phyloP scores from a whole-genome alignment of 2,888 invertebrate genomes.

The Papilio protenor region DNA sequence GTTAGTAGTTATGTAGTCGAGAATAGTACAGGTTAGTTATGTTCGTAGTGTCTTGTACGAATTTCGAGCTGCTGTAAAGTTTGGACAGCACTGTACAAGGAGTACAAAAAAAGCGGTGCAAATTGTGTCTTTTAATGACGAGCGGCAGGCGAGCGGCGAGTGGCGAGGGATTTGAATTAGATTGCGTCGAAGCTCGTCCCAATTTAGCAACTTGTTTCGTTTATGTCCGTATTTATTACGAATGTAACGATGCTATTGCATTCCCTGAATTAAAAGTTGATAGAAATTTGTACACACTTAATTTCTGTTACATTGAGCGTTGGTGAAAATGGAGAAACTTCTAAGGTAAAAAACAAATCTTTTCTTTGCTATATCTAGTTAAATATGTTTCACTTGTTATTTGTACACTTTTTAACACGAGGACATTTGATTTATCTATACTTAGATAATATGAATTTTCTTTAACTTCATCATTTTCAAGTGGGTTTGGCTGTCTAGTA shows the following conservation, averaged over 20 bases:
- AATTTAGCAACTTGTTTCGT: constrained; percentile 21
- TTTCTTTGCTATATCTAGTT: background rate
- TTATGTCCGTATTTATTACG: constrained; percentile 21
- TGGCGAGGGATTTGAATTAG: constrained; percentile 11
- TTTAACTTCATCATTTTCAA: no score
- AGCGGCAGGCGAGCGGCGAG: constrained; percentile 7
- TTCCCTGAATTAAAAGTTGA: constrained; percentile 3
- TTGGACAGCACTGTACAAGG: background rate
- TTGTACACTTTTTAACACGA: background rate
- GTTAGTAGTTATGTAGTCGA: no score
- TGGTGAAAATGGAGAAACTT: no score
- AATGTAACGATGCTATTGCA: constrained; percentile 12
- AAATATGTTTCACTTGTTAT: background rate
- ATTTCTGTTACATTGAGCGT: background rate
- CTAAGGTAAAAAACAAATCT: background rate
- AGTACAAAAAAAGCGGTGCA: constrained; percentile 13
- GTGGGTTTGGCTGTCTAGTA: no score
- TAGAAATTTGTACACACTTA: background rate
- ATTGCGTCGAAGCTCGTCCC: constrained; percentile 14
- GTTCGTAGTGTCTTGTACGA: background rate
- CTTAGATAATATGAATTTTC: no score
- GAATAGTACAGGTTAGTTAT: background rate
- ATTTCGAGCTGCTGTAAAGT: background rate
- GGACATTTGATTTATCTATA: no score
- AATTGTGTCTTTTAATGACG: constrained; percentile 9